phyloP scores from a whole-genome alignment of 1,140 invertebrate species.

The Caerostris darwini region DNA sequence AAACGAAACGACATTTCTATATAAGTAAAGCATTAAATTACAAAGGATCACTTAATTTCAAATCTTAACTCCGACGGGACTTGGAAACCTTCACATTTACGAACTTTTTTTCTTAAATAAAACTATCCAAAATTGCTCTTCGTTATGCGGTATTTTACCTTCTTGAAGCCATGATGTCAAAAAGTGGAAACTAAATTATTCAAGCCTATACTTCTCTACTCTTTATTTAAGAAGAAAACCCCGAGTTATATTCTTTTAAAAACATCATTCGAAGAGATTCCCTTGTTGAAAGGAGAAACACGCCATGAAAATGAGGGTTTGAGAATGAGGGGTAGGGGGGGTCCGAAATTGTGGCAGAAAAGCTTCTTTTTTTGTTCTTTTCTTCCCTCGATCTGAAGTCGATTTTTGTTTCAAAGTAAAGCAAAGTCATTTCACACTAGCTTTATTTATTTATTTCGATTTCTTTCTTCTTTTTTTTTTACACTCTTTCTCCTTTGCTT shows the following conservation, averaged over 20 bases:
- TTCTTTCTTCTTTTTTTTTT: background rate
- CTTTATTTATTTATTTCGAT: constrained; percentile 62
- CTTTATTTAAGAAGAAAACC: background rate
- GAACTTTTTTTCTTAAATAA: background rate
- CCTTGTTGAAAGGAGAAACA: background rate
- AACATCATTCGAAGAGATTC: constrained; percentile 45
- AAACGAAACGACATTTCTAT: no score
- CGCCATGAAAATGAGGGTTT: constrained; percentile 39
- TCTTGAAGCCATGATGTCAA: background rate
- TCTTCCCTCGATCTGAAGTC: constrained; percentile 1
- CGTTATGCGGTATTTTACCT: background rate
- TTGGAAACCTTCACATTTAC: no score
- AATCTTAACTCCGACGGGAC: no score
- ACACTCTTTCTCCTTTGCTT: background rate
- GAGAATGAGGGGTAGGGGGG: background rate
- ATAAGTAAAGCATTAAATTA: no score
- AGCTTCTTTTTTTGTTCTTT: background rate
- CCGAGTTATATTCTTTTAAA: constrained; percentile 23
- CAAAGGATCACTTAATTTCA: no score
- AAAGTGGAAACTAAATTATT: constrained; percentile 29
- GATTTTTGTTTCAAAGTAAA: constrained; percentile 69
- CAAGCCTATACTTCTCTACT: background rate
- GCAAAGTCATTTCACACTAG: constrained; percentile 71
- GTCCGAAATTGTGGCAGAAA: constrained; percentile 8
- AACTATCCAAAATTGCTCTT: background rate